Conservation (phyloP, 2,113 vertebrate species). For the Erpornis zantholeuca region DNA sequence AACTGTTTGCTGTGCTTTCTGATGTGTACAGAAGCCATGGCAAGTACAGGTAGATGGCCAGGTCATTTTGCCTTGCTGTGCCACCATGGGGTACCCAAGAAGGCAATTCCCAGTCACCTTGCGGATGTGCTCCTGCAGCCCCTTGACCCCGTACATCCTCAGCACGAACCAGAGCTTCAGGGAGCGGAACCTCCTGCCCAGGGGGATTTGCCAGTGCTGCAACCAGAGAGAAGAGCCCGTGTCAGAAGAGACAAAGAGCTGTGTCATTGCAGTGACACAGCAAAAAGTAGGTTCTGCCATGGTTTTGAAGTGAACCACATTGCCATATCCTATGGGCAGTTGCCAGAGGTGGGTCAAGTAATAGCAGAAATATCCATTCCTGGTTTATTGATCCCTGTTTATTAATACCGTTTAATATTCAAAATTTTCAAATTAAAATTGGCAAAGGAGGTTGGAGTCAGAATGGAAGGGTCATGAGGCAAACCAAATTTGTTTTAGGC, state of each 20-base stretch:
- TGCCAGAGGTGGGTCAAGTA: not conserved
- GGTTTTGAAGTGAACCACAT: fast-evolving
- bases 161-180: constrained; percentile 98
- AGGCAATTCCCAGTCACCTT: constrained; percentile 71
- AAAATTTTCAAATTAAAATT: not conserved
- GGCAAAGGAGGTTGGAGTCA: not conserved
- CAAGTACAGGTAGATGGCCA: not conserved
- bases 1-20: not conserved
- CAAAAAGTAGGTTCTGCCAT: not conserved
- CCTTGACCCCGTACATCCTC: constrained; percentile 85
- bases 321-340: not conserved
- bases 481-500: not conserved
- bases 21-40: not conserved
- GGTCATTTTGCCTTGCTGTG: fast-evolving
- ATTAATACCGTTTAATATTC: not conserved
- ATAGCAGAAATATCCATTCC: not conserved
- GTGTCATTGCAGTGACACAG: fast-evolving
- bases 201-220: constrained; percentile 96
- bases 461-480: not conserved
- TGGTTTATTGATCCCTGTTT: not conserved
- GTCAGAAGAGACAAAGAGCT: not conserved
- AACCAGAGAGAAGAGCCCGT: not conserved
- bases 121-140: constrained; percentile 89
- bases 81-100: not conserved
- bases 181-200: constrained; percentile 93